phyloP scores from a whole-genome alignment of 2,888 invertebrate species.

The Dolichopus griseipennis region DNA sequence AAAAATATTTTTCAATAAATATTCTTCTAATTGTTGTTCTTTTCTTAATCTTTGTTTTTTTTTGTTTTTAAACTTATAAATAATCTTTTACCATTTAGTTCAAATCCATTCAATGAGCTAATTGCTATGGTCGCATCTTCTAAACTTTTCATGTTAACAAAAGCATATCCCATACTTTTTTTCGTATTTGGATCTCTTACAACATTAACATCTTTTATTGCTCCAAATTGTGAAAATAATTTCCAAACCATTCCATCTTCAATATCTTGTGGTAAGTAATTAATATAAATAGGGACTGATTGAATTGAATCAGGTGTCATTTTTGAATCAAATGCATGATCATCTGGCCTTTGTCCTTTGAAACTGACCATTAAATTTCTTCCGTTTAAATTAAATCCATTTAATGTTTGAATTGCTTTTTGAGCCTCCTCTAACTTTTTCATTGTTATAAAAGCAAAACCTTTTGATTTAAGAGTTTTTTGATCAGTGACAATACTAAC shows the following conservation, averaged over 20 bases:
- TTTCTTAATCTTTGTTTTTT: neutral
- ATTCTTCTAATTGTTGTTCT: too few relatives aligned
- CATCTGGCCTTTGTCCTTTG: neutral
- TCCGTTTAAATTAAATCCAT: neutral
- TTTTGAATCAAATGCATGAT: neutral
- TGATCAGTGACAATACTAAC: neutral
- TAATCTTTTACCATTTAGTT: neutral
- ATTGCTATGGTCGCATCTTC: neutral
- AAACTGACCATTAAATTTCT: slow-evolving; percentile 4
- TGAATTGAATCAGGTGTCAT: neutral
- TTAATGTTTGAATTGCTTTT: slow-evolving; percentile 4
- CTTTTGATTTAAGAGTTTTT: neutral
- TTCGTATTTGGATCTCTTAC: neutral
- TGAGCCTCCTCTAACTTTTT: neutral
- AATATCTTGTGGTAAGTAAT: neutral
- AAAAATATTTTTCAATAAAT: too few relatives aligned
- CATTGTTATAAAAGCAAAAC: neutral
- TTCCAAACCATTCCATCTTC: neutral
- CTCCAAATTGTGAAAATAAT: neutral
- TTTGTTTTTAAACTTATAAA: neutral
- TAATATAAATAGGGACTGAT: neutral
- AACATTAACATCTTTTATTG: neutral
- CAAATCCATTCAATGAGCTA: neutral
- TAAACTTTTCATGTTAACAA: neutral
- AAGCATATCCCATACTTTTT: neutral